Evolutionary conservation across 2,888 invertebrate genomes (phyloP).

Genomic region (Tachina grossa): DNA sequence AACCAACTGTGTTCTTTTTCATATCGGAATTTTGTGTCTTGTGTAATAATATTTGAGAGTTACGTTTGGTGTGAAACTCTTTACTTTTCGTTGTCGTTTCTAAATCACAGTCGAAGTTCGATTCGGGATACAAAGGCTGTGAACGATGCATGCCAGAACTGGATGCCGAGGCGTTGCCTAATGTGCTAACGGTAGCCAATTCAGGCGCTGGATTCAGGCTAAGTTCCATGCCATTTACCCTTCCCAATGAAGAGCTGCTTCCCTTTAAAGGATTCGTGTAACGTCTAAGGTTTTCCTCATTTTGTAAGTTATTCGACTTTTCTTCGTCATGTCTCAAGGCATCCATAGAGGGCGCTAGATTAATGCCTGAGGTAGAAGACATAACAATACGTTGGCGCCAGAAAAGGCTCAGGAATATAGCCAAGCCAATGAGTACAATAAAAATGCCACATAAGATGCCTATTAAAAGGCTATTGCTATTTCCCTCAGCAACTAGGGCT

Average conservation of each 20-base stretch:
- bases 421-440: conserved; percentile 82
- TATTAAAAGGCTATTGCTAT: conserved; percentile 82
- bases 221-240: conserved; percentile 84
- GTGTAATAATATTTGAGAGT: conserved; percentile 88
- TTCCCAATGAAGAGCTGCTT: conserved; percentile 84
- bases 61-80: conserved; percentile 82
- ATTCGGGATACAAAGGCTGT: conserved; percentile 82
- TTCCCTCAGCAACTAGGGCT: conserved; percentile 84
- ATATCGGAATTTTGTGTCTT: conserved; percentile 94
- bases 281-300: conserved; percentile 93
- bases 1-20: conserved; percentile 90
- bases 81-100: conserved; percentile 77
- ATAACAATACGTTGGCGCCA: conserved; percentile 84
- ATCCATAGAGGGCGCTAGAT: conserved; percentile 84
- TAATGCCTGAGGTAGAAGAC: conserved; percentile 84
- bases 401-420: conserved; percentile 84
- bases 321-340: conserved; percentile 90
- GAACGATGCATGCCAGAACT: conserved; percentile 80
- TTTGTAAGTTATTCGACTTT: conserved; percentile 95
- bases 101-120: conserved; percentile 82
- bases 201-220: conserved; percentile 82
- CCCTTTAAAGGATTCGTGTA: conserved; percentile 91
- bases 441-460: conserved; percentile 83
- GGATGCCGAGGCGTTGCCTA: conserved; percentile 83
- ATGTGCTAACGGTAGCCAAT: conserved; percentile 77